These are phyloP conservation scores for Aricia agestis DNA, from an alignment of 1,140 invertebrate genomes.

Conservation along the genomic window DNA sequence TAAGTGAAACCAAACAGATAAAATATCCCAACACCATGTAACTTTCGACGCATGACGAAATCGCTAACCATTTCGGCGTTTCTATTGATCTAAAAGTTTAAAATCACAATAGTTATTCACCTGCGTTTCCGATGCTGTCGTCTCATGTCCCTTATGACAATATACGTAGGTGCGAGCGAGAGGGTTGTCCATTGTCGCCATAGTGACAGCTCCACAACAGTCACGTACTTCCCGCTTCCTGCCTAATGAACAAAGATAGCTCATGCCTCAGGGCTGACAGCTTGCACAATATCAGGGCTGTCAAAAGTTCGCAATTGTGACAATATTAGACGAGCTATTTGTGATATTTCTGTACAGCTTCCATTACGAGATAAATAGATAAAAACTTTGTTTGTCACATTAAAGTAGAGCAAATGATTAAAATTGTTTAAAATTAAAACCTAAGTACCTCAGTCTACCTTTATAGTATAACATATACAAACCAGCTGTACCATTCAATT, in stretches of 20 bases:
- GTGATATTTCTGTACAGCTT: too few species aligned
- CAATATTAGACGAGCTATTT: neutral
- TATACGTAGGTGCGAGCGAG: conserved; percentile 3
- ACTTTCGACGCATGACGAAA: neutral
- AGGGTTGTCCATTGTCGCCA: conserved; percentile 23
- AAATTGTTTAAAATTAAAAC: too few species aligned
- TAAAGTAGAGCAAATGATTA: too few species aligned
- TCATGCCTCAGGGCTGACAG: too few species aligned
- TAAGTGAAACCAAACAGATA: too few species aligned
- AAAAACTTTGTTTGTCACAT: too few species aligned
- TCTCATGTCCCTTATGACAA: neutral
- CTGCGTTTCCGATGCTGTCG: neutral
- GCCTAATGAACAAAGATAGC: conserved; percentile 23
- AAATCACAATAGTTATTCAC: conserved; percentile 3
- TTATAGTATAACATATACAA: too few species aligned
- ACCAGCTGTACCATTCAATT: too few species aligned
- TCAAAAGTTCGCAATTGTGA: neutral
- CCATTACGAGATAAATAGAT: too few species aligned
- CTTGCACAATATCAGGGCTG: neutral
- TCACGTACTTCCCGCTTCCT: conserved; percentile 36
- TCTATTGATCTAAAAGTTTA: neutral
- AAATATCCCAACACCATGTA: too few species aligned
- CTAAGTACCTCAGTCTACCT: too few species aligned
- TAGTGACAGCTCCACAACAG: conserved; percentile 28
- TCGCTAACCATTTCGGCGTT: neutral